Percentiles rank a stretch among this genome's conserved stretches.
Evolutionary conservation across 2,797 vertebrate genomes (phyloP).

Genomic region (Pangasius djambal): DNA sequence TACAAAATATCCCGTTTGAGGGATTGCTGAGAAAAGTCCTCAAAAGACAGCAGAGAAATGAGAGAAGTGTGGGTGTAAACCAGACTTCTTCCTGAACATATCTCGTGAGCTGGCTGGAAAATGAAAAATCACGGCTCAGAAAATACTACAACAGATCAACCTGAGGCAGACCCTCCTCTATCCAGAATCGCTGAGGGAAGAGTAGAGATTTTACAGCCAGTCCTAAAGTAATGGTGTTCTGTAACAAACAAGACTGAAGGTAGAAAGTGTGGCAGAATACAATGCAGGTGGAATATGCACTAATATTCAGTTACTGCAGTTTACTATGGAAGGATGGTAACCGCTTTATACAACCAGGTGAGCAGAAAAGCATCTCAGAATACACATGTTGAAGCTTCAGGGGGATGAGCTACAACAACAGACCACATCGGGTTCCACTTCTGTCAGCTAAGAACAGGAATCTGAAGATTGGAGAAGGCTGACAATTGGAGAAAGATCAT

Average conservation of each 20-base stretch:
- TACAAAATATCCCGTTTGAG: constrained; percentile 5
- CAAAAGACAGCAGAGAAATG: not conserved
- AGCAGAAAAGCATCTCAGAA: not conserved
- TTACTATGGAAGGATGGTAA: not conserved
- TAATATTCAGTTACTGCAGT: not conserved
- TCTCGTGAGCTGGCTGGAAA: constrained; percentile 15
- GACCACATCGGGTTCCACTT: not conserved
- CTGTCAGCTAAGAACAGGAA: not conserved
- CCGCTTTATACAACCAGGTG: not conserved
- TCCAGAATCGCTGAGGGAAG: not conserved
- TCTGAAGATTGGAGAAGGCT: no score
- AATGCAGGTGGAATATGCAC: not conserved
- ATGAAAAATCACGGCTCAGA: not conserved
- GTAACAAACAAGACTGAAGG: not conserved
- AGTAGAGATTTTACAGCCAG: not conserved
- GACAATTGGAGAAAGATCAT: not conserved
- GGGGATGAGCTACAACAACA: not conserved
- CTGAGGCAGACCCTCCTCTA: not conserved
- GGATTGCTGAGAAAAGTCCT: not conserved
- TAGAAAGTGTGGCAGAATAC: not conserved
- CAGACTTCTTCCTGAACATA: not conserved
- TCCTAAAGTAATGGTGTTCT: not conserved
- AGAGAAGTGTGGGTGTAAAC: not conserved
- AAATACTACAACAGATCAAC: constrained; percentile 1
- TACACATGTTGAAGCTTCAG: not conserved